Conservation (phyloP, 2,797 vertebrate genomes). For the Gadopsis bispinosus region DNA sequence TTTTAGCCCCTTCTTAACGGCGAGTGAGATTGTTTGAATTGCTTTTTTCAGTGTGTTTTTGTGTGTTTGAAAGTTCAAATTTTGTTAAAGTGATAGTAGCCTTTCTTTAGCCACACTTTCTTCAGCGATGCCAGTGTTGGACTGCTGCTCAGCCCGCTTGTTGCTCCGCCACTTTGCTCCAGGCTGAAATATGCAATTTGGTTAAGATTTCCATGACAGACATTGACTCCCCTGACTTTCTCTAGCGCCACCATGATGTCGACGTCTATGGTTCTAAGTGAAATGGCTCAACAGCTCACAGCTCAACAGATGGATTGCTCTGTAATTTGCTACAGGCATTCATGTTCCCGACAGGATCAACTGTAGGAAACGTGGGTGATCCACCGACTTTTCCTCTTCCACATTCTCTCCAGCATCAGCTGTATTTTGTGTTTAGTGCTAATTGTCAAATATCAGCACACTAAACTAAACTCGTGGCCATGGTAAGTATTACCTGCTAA, state of each 20-base stretch:
- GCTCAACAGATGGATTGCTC: too few relatives aligned
- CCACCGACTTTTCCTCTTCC: neutral
- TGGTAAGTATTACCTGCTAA: too few relatives aligned
- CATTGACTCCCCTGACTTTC: neutral
- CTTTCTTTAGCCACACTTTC: neutral
- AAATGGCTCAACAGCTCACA: too few relatives aligned
- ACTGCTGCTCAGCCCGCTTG: too few relatives aligned
- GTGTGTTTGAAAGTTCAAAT: neutral
- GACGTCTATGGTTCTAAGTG: neutral
- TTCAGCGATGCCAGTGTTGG: too few relatives aligned
- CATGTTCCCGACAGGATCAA: too few relatives aligned
- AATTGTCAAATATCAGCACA: neutral
- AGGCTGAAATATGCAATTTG: too few relatives aligned
- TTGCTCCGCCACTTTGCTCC: too few relatives aligned
- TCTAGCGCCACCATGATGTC: neutral
- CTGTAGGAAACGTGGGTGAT: neutral
- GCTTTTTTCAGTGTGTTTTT: neutral
- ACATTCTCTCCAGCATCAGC: too few relatives aligned
- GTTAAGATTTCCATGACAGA: too few relatives aligned
- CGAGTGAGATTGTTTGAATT: neutral
- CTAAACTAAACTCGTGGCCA: neutral
- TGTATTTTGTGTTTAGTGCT: neutral
- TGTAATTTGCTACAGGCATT: too few relatives aligned
- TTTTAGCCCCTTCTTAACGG: neutral
- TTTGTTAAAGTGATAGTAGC: neutral